Conservation (phyloP, 2,888 invertebrate species). For the Eupsilia transversa region DNA sequence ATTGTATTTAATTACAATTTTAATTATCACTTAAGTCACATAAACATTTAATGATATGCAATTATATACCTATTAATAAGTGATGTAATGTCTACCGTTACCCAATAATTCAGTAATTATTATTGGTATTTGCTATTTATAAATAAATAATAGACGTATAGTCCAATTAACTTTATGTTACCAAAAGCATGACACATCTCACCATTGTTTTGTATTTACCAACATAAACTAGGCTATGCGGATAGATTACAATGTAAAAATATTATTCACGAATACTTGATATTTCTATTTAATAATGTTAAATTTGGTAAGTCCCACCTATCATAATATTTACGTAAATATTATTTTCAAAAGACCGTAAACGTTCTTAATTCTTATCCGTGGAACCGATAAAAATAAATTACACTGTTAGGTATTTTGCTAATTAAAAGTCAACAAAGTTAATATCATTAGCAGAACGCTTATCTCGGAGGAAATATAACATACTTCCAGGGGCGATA, state of each 20-base stretch:
- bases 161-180: constrained; percentile 1
- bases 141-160: neutral
- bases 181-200: constrained; percentile 1
- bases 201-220: constrained; percentile 8
- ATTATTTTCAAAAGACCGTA: constrained; percentile 18
- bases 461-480: constrained; percentile 70
- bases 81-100: neutral
- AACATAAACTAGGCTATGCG: neutral
- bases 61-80: too few relatives aligned
- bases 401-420: constrained; percentile 54
- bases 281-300: neutral
- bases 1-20: neutral
- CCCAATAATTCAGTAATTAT: neutral
- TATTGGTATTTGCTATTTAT: neutral
- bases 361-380: constrained; percentile 44
- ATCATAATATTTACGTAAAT: constrained; percentile 11
- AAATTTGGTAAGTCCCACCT: constrained; percentile 4
- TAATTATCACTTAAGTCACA: neutral
- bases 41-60: neutral
- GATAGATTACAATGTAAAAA: constrained; percentile 1
- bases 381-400: constrained; percentile 54
- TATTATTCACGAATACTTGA: neutral
- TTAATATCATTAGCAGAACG: constrained; percentile 60
- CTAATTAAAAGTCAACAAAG: constrained; percentile 66
- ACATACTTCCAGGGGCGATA: constrained; percentile 65